Conservation (phyloP, 1,140 invertebrate species). For the Aphaenogaster rudis region DNA sequence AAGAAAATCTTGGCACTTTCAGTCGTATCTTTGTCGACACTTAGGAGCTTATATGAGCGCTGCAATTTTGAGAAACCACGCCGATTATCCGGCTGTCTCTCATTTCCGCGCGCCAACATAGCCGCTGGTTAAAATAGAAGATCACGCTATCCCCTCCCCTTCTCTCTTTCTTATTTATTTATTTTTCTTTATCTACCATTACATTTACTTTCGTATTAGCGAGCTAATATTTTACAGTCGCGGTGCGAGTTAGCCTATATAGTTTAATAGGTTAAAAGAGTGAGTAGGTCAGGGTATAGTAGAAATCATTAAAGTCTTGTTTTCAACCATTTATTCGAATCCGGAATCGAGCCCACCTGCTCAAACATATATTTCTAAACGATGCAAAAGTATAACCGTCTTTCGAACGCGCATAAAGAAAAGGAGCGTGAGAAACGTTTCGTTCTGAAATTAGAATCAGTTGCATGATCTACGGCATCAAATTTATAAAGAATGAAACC, state of each 20-base stretch:
- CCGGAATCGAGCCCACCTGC: neutral
- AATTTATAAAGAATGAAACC: neutral
- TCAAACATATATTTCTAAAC: neutral
- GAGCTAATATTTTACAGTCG: neutral
- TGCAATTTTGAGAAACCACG: constrained; percentile 21
- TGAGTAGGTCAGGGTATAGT: neutral
- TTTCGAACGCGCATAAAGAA: neutral
- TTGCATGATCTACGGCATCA: neutral
- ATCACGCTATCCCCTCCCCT: constrained; percentile 2
- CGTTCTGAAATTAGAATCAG: neutral
- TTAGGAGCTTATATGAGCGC: constrained; percentile 18
- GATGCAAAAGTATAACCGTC: neutral
- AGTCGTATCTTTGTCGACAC: constrained; percentile 21
- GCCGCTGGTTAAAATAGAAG: constrained; percentile 27
- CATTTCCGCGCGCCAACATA: constrained; percentile 35
- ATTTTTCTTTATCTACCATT: neutral
- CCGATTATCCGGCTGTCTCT: constrained; percentile 42
- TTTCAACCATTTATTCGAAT: constrained; percentile 16
- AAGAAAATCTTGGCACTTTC: constrained; percentile 50
- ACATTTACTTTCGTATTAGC: constrained; percentile 6
- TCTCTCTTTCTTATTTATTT: constrained; percentile 14
- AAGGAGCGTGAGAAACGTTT: neutral
- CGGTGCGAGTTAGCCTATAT: neutral
- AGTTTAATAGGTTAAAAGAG: constrained; percentile 27
- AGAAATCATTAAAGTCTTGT: constrained; percentile 4